Percentiles rank a stretch among this genome's conserved stretches.
phyloP scores from a whole-genome alignment of 2,888 invertebrate genomes.

The Automeris io region DNA sequence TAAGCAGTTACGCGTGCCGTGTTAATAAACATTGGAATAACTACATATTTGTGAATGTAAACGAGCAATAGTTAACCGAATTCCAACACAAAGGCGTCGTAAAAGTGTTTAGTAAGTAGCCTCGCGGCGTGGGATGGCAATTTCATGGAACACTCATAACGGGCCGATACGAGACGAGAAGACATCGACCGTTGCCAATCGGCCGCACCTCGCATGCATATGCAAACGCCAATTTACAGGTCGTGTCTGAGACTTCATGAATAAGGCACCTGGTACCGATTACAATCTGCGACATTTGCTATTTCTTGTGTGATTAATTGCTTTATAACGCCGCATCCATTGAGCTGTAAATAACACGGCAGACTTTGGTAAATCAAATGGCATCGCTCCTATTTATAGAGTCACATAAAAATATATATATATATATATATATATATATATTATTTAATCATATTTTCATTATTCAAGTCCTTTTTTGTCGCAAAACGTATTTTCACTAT shows the following conservation, averaged over 20 bases:
- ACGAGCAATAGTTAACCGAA: background rate
- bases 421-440: no score
- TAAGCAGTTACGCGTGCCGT: background rate
- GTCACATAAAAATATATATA: no score
- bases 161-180: slow-evolving; percentile 9
- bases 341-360: no score
- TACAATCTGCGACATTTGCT: slow-evolving; percentile 23
- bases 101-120: slow-evolving; percentile 5
- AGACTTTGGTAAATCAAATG: no score
- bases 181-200: slow-evolving; percentile 20
- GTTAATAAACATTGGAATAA: background rate
- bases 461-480: no score
- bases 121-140: slow-evolving; percentile 7
- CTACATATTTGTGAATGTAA: background rate
- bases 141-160: slow-evolving; percentile 14
- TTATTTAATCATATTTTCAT: no score
- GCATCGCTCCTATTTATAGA: no score
- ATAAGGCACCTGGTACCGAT: slow-evolving; percentile 22
- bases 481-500: no score
- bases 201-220: slow-evolving; percentile 19
- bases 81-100: slow-evolving; percentile 2
- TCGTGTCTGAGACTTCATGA: slow-evolving; percentile 23
- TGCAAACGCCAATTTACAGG: slow-evolving; percentile 25
- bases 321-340: no score
- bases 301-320: slow-evolving; percentile 15